Evolutionary conservation across 2,113 vertebrate genomes (phyloP).

Genomic region (Hippopotamus amphibius): DNA sequence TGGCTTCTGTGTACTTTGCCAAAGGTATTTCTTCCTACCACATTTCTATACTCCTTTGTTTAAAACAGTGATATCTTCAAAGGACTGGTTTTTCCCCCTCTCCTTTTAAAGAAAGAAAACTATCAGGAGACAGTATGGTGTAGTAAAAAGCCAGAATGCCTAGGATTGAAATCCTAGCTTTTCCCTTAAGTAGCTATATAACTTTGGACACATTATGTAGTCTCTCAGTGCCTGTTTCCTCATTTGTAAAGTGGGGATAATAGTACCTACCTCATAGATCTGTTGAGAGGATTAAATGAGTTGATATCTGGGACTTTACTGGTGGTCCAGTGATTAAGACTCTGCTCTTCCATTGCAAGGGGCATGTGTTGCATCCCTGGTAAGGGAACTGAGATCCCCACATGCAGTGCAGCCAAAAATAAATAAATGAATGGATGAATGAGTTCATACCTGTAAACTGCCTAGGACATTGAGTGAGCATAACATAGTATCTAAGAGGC

Average conservation of each 20-base stretch:
- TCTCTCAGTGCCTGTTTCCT: background rate
- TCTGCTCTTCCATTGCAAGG: background rate
- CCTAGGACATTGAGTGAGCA: background rate
- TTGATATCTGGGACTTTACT: background rate
- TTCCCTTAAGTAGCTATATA: background rate
- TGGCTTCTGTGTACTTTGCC: conserved; percentile 17
- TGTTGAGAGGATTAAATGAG: background rate
- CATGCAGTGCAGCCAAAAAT: background rate
- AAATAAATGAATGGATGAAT: background rate
- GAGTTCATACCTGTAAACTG: background rate
- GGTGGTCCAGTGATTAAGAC: background rate
- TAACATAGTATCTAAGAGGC: background rate
- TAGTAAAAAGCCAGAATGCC: background rate
- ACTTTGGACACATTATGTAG: conserved; percentile 6
- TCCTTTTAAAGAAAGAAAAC: background rate
- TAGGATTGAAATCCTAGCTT: background rate
- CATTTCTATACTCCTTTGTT: background rate
- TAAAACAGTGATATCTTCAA: background rate
- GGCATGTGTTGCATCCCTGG: background rate
- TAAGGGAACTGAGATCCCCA: background rate
- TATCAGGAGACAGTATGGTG: background rate
- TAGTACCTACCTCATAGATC: background rate
- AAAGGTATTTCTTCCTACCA: background rate
- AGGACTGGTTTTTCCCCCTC: background rate
- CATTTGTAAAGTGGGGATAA: background rate